phyloP scores from a whole-genome alignment of 2,113 vertebrate species.

The Alectura lathami region DNA sequence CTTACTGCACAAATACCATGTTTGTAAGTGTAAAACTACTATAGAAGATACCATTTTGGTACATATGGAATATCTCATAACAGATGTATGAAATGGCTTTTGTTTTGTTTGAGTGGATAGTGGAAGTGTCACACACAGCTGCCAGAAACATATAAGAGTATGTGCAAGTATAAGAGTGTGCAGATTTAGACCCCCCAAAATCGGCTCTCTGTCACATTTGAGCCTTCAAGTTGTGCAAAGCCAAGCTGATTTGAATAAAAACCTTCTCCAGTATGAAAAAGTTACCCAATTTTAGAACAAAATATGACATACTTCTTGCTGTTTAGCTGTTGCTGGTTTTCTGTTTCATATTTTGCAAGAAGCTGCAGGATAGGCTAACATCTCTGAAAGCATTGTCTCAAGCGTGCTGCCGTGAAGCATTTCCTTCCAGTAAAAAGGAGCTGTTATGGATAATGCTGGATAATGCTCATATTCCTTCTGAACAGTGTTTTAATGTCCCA shows the following conservation, averaged over 20 bases:
- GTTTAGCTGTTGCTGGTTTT: background rate
- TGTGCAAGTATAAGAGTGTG: background rate
- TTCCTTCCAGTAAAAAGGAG: background rate
- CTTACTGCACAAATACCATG: background rate
- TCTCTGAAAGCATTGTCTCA: background rate
- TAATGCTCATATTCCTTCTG: background rate
- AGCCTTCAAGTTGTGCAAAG: background rate
- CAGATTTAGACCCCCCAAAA: background rate
- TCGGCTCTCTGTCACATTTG: background rate
- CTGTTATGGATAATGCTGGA: background rate
- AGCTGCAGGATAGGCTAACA: background rate
- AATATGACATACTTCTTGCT: background rate
- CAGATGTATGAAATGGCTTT: background rate
- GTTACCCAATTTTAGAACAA: background rate
- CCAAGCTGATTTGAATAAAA: background rate
- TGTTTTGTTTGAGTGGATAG: background rate
- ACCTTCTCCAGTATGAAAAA: background rate
- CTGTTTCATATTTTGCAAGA: background rate
- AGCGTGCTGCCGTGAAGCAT: too few species aligned
- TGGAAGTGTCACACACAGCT: background rate
- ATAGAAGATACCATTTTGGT: background rate
- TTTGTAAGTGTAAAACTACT: background rate
- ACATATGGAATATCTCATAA: background rate
- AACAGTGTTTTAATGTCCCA: background rate
- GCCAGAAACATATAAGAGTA: background rate